These are phyloP conservation scores for Scaptodrosophila lebanonensis DNA, from an alignment of 1,140 invertebrate species.

Conservation along the genomic window DNA sequence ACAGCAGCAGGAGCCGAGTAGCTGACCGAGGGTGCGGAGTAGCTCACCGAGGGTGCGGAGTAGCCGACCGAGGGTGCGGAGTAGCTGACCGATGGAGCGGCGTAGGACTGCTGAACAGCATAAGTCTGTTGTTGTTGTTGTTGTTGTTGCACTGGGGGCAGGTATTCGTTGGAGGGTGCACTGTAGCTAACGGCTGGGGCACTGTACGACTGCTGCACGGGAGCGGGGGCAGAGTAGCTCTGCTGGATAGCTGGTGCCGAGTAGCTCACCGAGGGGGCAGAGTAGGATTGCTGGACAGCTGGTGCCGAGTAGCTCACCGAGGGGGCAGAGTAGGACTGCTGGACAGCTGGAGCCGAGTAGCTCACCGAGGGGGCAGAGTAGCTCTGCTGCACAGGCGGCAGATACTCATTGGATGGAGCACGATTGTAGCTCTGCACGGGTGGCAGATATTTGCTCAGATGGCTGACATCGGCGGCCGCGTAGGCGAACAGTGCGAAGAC, in stretches of 20 bases:
- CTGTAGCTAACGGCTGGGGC: conserved; percentile 33
- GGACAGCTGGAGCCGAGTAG: conserved; percentile 23
- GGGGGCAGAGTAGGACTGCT: conserved; percentile 20
- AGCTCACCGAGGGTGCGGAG: conserved; percentile 9
- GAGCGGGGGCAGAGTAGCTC: conserved; percentile 29
- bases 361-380: conserved; percentile 19
- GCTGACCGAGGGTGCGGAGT: conserved; percentile 23
- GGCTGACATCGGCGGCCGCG: conserved; percentile 71
- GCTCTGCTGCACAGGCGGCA: conserved; percentile 44
- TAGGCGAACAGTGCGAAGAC: conserved; percentile 67
- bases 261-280: conserved; percentile 11
- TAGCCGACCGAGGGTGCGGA: conserved; percentile 9
- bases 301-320: conserved; percentile 19
- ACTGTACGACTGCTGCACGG: conserved; percentile 15
- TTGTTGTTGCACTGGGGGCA: too few species aligned
- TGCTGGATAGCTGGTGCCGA: conserved; percentile 23
- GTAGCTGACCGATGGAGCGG: conserved; percentile 21
- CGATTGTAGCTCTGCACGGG: conserved; percentile 18
- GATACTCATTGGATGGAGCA: conserved; percentile 50
- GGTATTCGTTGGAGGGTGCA: too few species aligned
- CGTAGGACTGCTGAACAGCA: conserved; percentile 40
- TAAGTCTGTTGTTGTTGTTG: too few species aligned
- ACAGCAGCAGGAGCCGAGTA: conserved; percentile 39
- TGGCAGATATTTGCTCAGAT: conserved; percentile 59
- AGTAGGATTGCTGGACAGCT: conserved; percentile 12